Conservation (phyloP, 2,113 vertebrate species). For the Xiphias gladius region DNA sequence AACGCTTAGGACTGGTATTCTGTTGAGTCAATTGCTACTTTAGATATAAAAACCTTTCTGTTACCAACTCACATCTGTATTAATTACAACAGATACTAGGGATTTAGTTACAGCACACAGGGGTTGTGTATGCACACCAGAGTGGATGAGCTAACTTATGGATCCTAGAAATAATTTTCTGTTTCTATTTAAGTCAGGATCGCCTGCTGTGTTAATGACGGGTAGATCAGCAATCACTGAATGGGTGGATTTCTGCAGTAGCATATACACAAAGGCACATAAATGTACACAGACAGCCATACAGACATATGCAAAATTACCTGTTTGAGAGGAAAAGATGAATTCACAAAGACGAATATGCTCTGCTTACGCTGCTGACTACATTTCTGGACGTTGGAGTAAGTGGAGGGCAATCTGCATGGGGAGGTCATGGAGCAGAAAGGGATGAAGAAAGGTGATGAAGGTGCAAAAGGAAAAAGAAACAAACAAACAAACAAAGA, state of each 20-base stretch:
- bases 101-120: constrained; percentile 9
- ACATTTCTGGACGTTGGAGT: constrained; percentile 72
- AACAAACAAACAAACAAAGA: constrained; percentile 30
- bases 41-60: constrained; percentile 40
- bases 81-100: constrained; percentile 3
- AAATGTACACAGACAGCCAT: constrained; percentile 11
- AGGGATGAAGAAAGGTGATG: constrained; percentile 18
- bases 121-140: not conserved
- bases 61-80: constrained; percentile 45
- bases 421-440: not conserved
- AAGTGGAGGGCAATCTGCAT: constrained; percentile 46
- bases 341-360: constrained; percentile 51
- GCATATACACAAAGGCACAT: not conserved
- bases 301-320: constrained; percentile 66
- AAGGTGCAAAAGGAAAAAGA: not conserved
- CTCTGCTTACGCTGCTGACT: constrained; percentile 65
- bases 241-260: not conserved
- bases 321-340: constrained; percentile 76
- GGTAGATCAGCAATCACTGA: not conserved
- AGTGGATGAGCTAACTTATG: not conserved
- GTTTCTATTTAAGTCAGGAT: not conserved
- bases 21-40: constrained; percentile 22
- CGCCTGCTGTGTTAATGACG: not conserved
- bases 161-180: not conserved
- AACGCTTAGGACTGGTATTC: constrained; percentile 23